Evolutionary conservation across 2,888 invertebrate genomes (phyloP).

Genomic region (Mycalesis mineus): DNA sequence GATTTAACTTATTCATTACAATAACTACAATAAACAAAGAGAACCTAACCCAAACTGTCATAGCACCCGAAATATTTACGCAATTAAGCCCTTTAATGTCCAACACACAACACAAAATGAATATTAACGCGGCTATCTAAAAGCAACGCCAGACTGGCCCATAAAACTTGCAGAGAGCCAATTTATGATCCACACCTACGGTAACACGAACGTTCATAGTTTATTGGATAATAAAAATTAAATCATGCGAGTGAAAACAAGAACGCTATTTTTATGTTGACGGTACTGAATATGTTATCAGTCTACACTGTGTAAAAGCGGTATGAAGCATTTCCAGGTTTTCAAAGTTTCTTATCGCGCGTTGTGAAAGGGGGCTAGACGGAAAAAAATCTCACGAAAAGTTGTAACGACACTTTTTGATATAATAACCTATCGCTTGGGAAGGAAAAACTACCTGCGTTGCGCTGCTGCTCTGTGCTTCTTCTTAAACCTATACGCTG

Average conservation of each 20-base stretch:
- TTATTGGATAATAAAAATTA: conserved; percentile 7
- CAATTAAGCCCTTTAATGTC: neutral
- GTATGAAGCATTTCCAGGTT: neutral
- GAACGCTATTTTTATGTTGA: neutral
- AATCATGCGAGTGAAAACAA: neutral
- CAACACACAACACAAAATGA: neutral
- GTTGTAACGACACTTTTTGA: too few species aligned
- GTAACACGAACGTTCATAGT: neutral
- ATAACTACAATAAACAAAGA: too few species aligned
- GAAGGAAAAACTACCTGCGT: too few species aligned
- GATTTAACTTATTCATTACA: too few species aligned
- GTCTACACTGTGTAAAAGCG: neutral
- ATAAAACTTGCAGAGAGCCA: conserved; percentile 6
- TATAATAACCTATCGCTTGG: too few species aligned
- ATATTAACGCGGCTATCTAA: conserved; percentile 4
- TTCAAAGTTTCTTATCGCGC: neutral
- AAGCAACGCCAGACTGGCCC: neutral
- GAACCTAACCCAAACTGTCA: neutral
- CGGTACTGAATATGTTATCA: conserved; percentile 4
- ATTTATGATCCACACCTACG: conserved; percentile 4
- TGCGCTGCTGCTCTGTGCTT: too few species aligned
- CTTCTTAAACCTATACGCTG: too few species aligned
- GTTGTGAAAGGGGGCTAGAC: too few species aligned
- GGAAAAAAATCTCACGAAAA: too few species aligned
- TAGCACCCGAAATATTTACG: neutral